Base-by-base conservation (phyloP, 1,140 invertebrate species). In the Potamilus streckersoni region DNA sequence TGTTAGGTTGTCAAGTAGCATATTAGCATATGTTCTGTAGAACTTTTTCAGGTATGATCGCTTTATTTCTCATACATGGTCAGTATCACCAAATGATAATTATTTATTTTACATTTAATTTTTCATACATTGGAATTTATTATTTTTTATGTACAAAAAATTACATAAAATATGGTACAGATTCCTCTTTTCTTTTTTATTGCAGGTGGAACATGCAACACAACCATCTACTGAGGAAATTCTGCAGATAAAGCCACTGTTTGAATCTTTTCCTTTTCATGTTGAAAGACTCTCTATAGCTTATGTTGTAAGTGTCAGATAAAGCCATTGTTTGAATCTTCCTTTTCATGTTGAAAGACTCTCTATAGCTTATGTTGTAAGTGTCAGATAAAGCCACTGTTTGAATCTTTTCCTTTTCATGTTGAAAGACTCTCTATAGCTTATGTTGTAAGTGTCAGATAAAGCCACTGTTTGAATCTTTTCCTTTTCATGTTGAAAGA, bases 211-310 rank as follows among this genome's bases (percentile, higher is more conserved):
- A 69, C 27, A 66, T 38, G 73, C 74, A n/a, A 56, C 17, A 19
- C 71, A 79, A 67, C 78, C 74, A 23, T 61, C 74, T 14, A 15
- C 62, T 55, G 71, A 76, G 38, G 78, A 79, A 60, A 57, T 79
- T 38, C 67, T 79, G n/a, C 56, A 63, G 11, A 57, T 76, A 6
- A 76, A 74, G 57, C 65, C 31, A 56, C 55, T 72, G 19, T 79
- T 79, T 73, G 70, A 76, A 27, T 27, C 60, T 1, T 61, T 49
- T 59, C 74, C 74, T 14, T 76, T 76, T 65, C 64, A 59, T 57
- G 31, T 73, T 15, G 78, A 79, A 59, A 71, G 27, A n/a, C 31
- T 79, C 23, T 64, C 78, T 15, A 59, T 70, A 56, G n/a, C 57
- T 8, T 73, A 79, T 73, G 23, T 23, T 23, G 23, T 23, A 23